Base-by-base conservation (phyloP, 1,140 invertebrate genomes). In the Pogonognathellus flavescens region DNA sequence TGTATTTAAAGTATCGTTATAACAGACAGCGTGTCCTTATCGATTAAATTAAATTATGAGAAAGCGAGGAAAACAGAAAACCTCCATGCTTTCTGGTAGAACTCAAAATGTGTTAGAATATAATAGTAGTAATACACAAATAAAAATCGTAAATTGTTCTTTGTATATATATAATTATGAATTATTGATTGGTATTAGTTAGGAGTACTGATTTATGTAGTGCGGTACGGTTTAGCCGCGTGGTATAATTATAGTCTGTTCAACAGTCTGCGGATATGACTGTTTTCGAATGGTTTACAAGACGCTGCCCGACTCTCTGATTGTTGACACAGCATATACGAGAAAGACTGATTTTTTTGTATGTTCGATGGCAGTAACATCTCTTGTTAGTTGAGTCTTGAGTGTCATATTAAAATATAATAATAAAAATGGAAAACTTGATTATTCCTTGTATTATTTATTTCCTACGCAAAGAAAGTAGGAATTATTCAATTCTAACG, bases 291-390 rank as follows among this genome's bases (percentile, higher is more conserved):
- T 66, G 25, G 25, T 14, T 25, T 66, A 66, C 20, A 13, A 66
- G 13, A 66, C 13, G 62, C 62, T 66, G 62, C 62, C 62, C 62
- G 62, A 66, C 62, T 66, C 62, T 66, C 62, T 25, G 62, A 66
- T 66, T 60, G 59, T 60, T 66, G 62, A 66, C 22, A 66, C 62
- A 25, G 62, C 62, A 25, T 66, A n/a, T n/a, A 66, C 10, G 62
- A 66, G 62, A 66, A 66, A 66, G 62, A 66, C 62, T 66, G 62
- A 66, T 66, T 66, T 25, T 66, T 66, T 66, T 66, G 25, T 66
- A 66, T 66, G 62, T 66, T 66, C 62, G 25, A 66, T 66, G 62
- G 62, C 62, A 66, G 62, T 66, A 66, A 25, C 62, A 66, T 66
- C 62, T 66, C 62, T 13, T 25, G 25, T 66, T 66, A 66, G 62